A percentile compares a stretch with the other conserved stretches of the same genome.
Conservation (phyloP, 2,888 invertebrate genomes). For the Epistrophe grossulariae region DNA sequence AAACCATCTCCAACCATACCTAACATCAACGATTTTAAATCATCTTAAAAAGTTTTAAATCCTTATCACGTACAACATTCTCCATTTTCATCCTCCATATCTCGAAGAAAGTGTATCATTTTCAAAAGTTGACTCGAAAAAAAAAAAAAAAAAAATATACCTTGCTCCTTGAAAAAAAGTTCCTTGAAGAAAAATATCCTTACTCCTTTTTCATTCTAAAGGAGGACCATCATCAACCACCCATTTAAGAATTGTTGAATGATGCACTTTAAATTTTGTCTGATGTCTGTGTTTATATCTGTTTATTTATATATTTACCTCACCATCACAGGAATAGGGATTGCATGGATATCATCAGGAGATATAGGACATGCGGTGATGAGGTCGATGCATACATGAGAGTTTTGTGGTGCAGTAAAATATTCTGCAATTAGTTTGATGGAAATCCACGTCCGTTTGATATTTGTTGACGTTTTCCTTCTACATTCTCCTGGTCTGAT, state of each 20-base stretch:
- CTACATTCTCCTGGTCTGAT: neutral
- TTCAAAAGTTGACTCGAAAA: constrained; percentile 1
- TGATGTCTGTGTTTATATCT: neutral
- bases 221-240: constrained; percentile 3
- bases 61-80: constrained; percentile 31
- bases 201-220: neutral
- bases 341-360: constrained; percentile 41
- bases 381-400: constrained; percentile 29
- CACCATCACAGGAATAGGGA: neutral
- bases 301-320: constrained; percentile 3
- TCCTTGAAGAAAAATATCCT: constrained; percentile 14
- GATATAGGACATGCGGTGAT: constrained; percentile 3
- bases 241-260: constrained; percentile 22
- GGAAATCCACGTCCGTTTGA: constrained; percentile 57
- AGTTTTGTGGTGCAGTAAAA: constrained; percentile 46
- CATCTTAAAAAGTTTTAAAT: constrained; percentile 35
- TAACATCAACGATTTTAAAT: constrained; percentile 26
- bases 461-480: constrained; percentile 12
- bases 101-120: constrained; percentile 36
- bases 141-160: neutral
- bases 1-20: constrained; percentile 43
- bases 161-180: constrained; percentile 24
- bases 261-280: constrained; percentile 36
- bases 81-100: constrained; percentile 20
- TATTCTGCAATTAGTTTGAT: constrained; percentile 68